Conservation (phyloP, 2,113 vertebrate genomes). For the Pholis gunnellus region DNA sequence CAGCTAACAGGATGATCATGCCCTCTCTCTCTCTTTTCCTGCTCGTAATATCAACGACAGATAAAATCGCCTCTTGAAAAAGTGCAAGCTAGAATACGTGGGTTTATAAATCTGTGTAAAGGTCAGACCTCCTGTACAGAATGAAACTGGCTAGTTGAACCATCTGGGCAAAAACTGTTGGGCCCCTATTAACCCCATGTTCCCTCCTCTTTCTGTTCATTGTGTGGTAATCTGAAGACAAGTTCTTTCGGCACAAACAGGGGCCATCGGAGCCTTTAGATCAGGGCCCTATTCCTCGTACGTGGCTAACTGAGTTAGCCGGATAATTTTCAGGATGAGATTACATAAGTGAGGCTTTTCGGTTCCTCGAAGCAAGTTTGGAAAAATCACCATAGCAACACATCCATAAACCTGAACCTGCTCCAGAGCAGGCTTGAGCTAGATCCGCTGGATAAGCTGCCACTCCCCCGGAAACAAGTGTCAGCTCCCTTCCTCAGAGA, state of each 20-base stretch:
- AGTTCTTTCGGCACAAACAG: not conserved
- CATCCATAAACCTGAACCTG: no score
- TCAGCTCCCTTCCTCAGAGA: no score
- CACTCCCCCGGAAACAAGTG: no score
- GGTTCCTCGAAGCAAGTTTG: no score
- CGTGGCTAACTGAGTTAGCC: no score
- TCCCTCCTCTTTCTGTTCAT: not conserved
- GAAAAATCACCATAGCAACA: no score
- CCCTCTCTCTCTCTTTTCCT: not conserved
- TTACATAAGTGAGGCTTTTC: no score
- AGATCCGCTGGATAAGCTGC: no score
- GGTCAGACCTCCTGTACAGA: slow-evolving; percentile 2
- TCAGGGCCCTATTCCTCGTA: not conserved
- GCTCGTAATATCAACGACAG: slow-evolving; percentile 5
- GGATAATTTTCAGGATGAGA: no score
- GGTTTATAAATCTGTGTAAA: no score
- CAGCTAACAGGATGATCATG: not conserved
- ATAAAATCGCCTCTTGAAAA: slow-evolving; percentile 12
- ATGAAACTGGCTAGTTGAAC: not conserved
- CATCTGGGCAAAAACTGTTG: not conserved
- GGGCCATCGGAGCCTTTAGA: not conserved
- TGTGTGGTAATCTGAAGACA: not conserved
- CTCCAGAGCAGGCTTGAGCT: no score
- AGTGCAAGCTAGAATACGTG: not conserved
- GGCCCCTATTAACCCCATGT: not conserved